Evolutionary conservation across 2,113 vertebrate genomes (phyloP).

Genomic region (Larimichthys crocea): DNA sequence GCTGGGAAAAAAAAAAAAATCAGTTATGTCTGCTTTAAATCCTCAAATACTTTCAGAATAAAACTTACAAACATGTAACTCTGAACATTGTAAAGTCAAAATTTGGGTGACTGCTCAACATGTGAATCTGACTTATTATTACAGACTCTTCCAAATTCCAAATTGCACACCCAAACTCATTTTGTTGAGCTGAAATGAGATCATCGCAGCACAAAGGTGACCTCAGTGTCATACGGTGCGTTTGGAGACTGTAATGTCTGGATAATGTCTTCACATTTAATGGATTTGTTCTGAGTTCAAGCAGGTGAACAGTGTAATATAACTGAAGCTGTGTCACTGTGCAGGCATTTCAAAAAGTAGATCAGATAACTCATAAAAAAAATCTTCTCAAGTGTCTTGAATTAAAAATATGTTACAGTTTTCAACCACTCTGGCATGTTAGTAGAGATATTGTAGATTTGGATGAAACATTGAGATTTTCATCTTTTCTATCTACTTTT

Average conservation of each 20-base stretch:
- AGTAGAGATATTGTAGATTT: not conserved
- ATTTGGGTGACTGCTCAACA: not conserved
- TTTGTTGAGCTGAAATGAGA: not conserved
- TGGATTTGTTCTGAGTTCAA: slow-evolving; percentile 11
- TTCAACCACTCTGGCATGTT: not conserved
- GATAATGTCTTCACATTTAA: not conserved
- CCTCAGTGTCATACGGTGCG: not conserved
- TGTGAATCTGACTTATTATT: not conserved
- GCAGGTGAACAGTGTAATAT: not conserved
- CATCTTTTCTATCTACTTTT: not conserved
- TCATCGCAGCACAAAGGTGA: not conserved
- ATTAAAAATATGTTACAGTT: not conserved
- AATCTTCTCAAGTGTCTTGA: not conserved
- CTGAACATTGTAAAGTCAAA: not conserved
- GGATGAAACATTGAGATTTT: not conserved
- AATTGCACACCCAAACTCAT: not conserved
- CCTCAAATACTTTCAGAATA: not conserved
- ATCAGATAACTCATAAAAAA: not conserved
- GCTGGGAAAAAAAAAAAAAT: not conserved
- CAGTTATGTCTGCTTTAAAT: not conserved
- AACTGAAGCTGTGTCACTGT: not conserved
- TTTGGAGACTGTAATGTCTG: not conserved
- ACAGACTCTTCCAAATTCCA: not conserved
- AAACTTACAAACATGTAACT: no score
- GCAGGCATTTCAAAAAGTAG: not conserved